Conservation (phyloP, 2,888 invertebrate genomes). For the Steromphala cineraria region DNA sequence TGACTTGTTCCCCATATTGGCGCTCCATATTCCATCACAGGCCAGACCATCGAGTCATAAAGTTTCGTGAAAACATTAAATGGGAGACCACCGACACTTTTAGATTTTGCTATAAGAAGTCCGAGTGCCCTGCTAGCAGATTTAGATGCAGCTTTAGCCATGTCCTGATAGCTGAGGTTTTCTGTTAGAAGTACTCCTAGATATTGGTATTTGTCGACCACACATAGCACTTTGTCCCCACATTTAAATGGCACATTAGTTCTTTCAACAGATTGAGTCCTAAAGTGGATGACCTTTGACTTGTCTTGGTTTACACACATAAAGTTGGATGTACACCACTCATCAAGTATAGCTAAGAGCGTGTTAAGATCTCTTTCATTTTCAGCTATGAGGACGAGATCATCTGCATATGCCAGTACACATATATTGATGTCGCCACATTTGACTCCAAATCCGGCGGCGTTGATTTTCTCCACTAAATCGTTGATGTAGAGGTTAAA, state of each 20-base stretch:
- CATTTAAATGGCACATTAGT: neutral
- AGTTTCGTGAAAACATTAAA: neutral
- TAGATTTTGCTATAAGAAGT: neutral
- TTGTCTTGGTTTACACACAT: neutral
- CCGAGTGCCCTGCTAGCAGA: neutral
- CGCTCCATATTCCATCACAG: neutral
- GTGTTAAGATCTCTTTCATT: neutral
- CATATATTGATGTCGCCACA: neutral
- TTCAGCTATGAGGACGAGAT: neutral
- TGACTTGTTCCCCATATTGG: neutral
- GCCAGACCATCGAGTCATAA: neutral
- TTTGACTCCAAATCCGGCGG: neutral
- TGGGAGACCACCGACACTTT: neutral
- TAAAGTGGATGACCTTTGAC: slow-evolving; percentile 1
- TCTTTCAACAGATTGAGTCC: neutral
- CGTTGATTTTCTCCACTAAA: neutral
- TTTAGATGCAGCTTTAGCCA: neutral
- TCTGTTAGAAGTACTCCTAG: neutral
- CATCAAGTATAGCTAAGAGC: neutral
- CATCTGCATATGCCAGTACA: neutral
- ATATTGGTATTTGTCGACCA: neutral
- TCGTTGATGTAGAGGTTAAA: slow-evolving; percentile 9
- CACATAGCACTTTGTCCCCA: neutral
- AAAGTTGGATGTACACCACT: neutral
- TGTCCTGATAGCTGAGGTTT: neutral